Evolutionary conservation across 2,888 invertebrate genomes (phyloP), one percentile per base, ranked within the genome.

Genomic region (Rhaphigaster nebulosa): DNA sequence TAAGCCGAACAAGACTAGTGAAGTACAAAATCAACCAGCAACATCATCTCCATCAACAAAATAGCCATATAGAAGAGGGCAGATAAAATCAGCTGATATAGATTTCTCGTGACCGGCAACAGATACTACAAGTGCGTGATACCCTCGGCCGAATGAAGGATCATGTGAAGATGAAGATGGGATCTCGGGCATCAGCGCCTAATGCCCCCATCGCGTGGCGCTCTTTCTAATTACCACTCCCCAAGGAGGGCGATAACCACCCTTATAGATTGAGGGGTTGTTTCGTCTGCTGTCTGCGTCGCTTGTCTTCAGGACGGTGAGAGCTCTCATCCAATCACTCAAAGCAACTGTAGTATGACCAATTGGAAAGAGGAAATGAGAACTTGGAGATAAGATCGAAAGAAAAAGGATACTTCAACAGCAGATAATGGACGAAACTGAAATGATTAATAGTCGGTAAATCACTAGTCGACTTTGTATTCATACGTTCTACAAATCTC

Each of bases 151-250:
- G 45, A 50, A 84, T 84, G 84, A 84, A 50, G 84, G 84, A 84
- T 84, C 84, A 84, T 84, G 84, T 84, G 45, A 50, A 84, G 84
- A 84, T 84, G 84, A 84, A 84, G 84, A 84, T 84, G 84, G 84
- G 84, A 84, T 84, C 84, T 84, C n/a, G 45, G n/a, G n/a, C n/a
- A n/a, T n/a, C n/a, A n/a, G n/a, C n/a, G 12, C 41, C 84, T 84
- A 84, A 84, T 84, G 84, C 84, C n/a, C 45, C 45, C n/a, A n/a
- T 84, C 84, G 84, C 84, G 84, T 84, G 84, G 84, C 84, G 23
- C 45, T 45, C 45, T 50, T 80, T 45, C 84, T 84, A 84, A 84
- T 84, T 84, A 84, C 84, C 84, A n/a, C 84, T 26, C 80, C 84
- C 52, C 23, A 0, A n/a, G 84, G 70, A 76, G 34, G 65, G 70